Percentiles rank a stretch among this genome's conserved stretches.
These are phyloP conservation scores for Phalanger gymnotis DNA, from an alignment of 2,797 vertebrate species.

Conservation along the genomic window DNA sequence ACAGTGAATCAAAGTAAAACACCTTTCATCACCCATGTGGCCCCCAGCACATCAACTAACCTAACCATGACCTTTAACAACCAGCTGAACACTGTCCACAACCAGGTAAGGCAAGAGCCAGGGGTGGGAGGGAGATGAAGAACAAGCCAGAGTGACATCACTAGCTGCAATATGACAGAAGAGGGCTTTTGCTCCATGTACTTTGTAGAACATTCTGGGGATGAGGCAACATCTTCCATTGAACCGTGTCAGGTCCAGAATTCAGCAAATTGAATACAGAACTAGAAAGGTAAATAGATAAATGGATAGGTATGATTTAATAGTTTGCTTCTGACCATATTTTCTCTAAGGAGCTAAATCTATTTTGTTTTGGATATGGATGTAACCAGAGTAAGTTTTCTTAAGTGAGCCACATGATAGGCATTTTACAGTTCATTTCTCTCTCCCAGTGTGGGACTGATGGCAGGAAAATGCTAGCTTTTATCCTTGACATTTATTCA, in stretches of 20 bases:
- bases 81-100: constrained; percentile 99
- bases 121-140: background rate
- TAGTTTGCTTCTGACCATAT: background rate
- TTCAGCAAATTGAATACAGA: background rate
- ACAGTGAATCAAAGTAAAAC: constrained; percentile 99
- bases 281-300: background rate
- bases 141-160: background rate
- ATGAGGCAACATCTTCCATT: background rate
- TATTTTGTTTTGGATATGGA: background rate
- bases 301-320: background rate
- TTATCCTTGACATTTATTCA: background rate
- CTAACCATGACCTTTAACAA: constrained; percentile 99
- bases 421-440: background rate
- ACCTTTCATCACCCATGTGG: constrained; percentile 98
- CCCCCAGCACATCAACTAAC: constrained; percentile 98
- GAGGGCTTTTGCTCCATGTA: background rate
- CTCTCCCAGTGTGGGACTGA: background rate
- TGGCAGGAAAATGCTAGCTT: background rate
- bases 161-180: background rate
- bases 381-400: background rate
- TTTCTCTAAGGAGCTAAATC: background rate
- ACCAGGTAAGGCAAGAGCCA: constrained; percentile 86
- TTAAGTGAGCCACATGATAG: background rate
- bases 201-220: background rate
- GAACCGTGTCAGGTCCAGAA: background rate